phyloP scores from a whole-genome alignment of 2,113 vertebrate species.

The Platanista minor region DNA sequence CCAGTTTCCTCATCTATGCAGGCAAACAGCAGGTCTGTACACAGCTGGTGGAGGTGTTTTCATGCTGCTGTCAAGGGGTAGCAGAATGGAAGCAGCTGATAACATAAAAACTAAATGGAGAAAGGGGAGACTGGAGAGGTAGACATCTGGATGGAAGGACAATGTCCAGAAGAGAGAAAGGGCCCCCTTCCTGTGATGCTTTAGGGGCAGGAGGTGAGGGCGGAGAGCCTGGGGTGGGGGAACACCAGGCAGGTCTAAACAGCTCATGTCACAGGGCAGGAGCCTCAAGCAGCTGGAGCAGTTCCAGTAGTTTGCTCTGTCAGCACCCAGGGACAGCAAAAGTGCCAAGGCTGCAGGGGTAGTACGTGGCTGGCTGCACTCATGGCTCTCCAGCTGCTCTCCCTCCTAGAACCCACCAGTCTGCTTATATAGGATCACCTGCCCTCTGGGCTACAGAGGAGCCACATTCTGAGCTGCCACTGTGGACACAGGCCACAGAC shows the following conservation, averaged over 20 bases:
- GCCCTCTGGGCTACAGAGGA: background rate
- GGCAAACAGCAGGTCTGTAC: background rate
- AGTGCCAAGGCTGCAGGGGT: background rate
- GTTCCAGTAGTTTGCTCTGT: background rate
- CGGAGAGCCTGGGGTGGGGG: accelerated
- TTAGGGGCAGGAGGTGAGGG: background rate
- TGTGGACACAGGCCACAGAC: background rate
- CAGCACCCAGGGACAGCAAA: background rate
- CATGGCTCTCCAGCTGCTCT: background rate
- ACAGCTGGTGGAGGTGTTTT: background rate
- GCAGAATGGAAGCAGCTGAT: background rate
- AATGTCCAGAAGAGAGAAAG: background rate
- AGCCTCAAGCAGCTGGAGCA: background rate
- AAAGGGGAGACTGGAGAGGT: background rate
- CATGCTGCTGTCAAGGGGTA: background rate
- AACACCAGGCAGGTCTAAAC: background rate
- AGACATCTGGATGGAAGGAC: background rate
- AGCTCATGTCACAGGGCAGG: background rate
- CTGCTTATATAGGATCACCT: background rate
- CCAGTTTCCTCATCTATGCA: background rate
- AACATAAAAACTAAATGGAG: background rate
- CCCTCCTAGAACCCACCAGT: background rate
- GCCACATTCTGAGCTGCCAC: background rate
- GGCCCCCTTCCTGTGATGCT: background rate
- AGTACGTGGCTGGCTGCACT: background rate